Evolutionary conservation across 2,888 invertebrate genomes (phyloP).

Genomic region (Latrodectus hesperus): DNA sequence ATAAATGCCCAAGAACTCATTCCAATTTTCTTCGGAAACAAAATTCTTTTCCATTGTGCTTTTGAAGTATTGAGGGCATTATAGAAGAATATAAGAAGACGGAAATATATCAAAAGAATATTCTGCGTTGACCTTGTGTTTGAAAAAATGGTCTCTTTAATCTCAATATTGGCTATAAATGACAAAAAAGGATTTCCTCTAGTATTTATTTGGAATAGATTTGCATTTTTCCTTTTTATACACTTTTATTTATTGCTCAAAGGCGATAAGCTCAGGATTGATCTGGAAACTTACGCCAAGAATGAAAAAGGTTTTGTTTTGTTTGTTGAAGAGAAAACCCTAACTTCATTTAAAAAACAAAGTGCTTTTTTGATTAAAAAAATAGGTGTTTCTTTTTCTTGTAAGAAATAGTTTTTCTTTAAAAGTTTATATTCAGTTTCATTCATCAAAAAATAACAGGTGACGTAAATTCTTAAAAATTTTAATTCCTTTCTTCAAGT

Average conservation of each 20-base stretch:
- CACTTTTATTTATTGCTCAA: neutral
- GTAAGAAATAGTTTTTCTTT: too few relatives aligned
- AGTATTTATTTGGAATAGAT: neutral
- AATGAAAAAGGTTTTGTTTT: too few relatives aligned
- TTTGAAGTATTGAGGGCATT: constrained; percentile 50
- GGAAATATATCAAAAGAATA: constrained; percentile 36
- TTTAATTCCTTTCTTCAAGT: too few relatives aligned
- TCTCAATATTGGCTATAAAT: constrained; percentile 32
- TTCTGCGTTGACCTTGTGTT: constrained; percentile 21
- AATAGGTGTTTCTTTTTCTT: too few relatives aligned
- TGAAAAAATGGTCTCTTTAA: constrained; percentile 21
- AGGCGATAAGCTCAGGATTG: constrained; percentile 7
- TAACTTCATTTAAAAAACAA: too few relatives aligned
- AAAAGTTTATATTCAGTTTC: too few relatives aligned
- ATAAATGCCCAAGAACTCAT: too few relatives aligned
- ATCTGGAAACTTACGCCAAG: neutral
- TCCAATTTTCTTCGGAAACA: too few relatives aligned
- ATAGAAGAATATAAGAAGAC: constrained; percentile 15
- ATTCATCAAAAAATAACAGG: too few relatives aligned
- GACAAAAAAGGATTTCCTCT: constrained; percentile 10
- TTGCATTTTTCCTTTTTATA: neutral
- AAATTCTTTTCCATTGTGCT: constrained; percentile 15
- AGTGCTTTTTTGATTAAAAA: too few relatives aligned
- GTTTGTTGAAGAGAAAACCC: too few relatives aligned
- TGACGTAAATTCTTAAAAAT: too few relatives aligned